Base-by-base conservation (phyloP, 2,113 vertebrate species). In the Hypocryptadius cinnamomeus region DNA sequence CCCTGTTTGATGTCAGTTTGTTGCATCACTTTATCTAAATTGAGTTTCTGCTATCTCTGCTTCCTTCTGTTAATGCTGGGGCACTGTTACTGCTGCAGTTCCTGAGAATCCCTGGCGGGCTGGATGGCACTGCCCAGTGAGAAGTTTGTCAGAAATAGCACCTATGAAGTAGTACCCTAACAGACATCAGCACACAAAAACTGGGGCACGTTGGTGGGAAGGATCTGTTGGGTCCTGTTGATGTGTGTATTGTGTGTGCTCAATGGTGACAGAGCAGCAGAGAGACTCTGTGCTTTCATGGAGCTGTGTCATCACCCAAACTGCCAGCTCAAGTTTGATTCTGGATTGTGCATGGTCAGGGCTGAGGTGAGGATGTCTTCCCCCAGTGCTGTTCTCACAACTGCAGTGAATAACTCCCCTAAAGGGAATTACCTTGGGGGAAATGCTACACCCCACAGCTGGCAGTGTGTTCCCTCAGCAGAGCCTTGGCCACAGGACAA, bases 241-340 rank as follows among this genome's bases (percentile, higher is more conserved):
- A 8, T 25, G 64, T 5, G 3, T 5, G 1, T 7, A 1, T 3
- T 61, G 59, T 20, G 21, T 65, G 5, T 53, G n/a, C 33, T 28
- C 12, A 3, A 24, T 50, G 50, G 25, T 72, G 63, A 33, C 56
- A 71, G 37, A 45, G 48, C 31, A 48, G 37, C 42, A 77, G 20
- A 74, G 21, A 39, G 28, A 15, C 17, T 77, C 42, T 59, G 24
- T 39, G 31, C 71, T 54, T 65, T 11, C 50, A 35, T 17, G 11
- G 39, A 51, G 39, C 60, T 33, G 47, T 54, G 57, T 44, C 66
- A 82, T 13, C 85, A 33, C 47, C 77, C 82, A 71, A 33, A 80
- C 33, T 65, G 69, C 57, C 79, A 57, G 13, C 25, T 35, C 65
- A 47, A 0, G n/a, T 68, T 24, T 33, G 44, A 30, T 53, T 57